Evolutionary conservation across 2,113 vertebrate species (phyloP), one percentile per base, ranked within the genome.

Genomic region (Callospermophilus lateralis): DNA sequence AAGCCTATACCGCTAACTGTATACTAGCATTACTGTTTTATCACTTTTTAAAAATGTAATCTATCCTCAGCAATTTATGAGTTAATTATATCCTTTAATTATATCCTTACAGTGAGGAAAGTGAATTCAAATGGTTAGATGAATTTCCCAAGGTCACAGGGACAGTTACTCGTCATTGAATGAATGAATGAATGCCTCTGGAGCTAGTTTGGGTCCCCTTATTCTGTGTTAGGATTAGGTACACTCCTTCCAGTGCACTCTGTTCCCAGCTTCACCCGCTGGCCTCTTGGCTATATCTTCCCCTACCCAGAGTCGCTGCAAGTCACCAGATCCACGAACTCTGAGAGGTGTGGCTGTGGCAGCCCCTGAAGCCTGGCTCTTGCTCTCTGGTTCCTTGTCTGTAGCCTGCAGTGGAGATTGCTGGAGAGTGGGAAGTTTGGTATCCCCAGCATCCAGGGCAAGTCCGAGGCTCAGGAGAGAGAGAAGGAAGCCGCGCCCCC

Each of bases 331-430:
- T 51, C 7, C 32, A 1, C 0, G 0, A 58, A 34, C 58, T 68
- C 30, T 0, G 10, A 4, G 0, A 3, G 19, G 3, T 17, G 16
- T 1, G 4, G 4, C 11, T 6, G 1, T 63, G 24, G 11, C 39
- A 26, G 6, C 65, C 32, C 39, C 53, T 10, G 6, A 26, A 16
- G 11, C 22, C 61, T 72, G 30, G 3, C 45, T 17, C 19, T 83
- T 30, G 1, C 53, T 22, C 19, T 83, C 55, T 30, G 63, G 34
- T 58, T 86, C 9, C 48, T n/a, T 6, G 4, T 78, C 55, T 76
- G n/a, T n/a, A 11, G 12, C 3, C 32, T 4, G 5, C 4, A 0
- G 1, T 15, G 6, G 8, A 77, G 8, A 77, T 34, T 17, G 22
- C 0, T 4, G 3, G 2, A n/a, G 77, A 39, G 48, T 67, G 22